phyloP scores from a whole-genome alignment of 2,113 vertebrate genomes.

The Gorsachius goisagi region DNA sequence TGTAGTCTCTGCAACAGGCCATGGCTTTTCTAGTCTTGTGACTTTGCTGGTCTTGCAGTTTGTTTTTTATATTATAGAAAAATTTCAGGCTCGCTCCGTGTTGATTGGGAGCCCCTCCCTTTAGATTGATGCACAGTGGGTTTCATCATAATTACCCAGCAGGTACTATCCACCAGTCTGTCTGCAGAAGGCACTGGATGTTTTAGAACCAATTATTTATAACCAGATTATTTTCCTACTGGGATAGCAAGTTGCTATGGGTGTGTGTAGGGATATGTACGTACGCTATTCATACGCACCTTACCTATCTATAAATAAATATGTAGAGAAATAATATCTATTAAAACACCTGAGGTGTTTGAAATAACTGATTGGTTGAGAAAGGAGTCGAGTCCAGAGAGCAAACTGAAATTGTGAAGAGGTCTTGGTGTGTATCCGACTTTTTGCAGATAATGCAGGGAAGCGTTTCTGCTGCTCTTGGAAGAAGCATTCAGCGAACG shows the following conservation, averaged over 20 bases:
- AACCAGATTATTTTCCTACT: background rate
- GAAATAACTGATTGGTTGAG: background rate
- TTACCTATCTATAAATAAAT: background rate
- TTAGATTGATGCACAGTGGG: background rate
- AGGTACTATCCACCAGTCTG: background rate
- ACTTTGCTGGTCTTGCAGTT: background rate
- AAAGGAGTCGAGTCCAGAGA: background rate
- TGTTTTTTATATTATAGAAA: background rate
- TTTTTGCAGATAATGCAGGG: background rate
- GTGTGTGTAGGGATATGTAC: background rate
- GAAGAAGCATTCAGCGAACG: background rate
- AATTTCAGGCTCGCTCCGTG: background rate
- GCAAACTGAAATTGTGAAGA: background rate
- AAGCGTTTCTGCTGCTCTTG: background rate
- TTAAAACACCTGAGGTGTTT: background rate
- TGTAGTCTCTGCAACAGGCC: background rate
- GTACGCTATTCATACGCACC: fast-evolving
- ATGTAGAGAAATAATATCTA: background rate
- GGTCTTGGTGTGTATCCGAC: background rate
- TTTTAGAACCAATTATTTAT: background rate
- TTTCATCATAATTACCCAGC: background rate
- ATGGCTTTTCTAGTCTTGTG: background rate
- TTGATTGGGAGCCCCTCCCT: background rate
- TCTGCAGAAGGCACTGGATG: background rate
- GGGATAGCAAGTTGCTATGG: background rate